Base-by-base conservation (phyloP, 2,797 vertebrate species). In the Eptatretus atami region DNA sequence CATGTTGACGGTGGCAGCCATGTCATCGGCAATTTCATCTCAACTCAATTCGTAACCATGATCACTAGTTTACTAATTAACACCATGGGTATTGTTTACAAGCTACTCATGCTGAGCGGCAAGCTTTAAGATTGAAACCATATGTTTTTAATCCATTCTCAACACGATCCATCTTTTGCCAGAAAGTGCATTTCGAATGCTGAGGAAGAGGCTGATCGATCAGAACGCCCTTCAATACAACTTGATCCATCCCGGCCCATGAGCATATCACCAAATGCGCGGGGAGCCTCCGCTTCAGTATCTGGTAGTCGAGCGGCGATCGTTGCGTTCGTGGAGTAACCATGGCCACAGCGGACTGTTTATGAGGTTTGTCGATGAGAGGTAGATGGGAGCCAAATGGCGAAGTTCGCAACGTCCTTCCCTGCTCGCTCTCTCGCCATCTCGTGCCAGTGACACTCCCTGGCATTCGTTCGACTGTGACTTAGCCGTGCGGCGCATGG, bases 391-490 rank as follows among this genome's bases (percentile, higher is more conserved):
- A 67, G 64, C 1, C 70, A 64, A 15, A 73, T 68, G 6, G 15
- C 55, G 11, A 24, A 24, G n/a, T n/a, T 3, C 55, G 55, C 55
- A 12, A 15, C 8, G 55, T 60, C 9, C 55, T 60, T 60, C 55
- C 55, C 24, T 60, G 15, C 55, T 60, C 55, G 55, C n/a, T 24
- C 15, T 60, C 55, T 12, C 55, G 55, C 15, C 52, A 25, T 8
- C 6, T n/a, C 3, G 13, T 53, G 80, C 81, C 69, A 81, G 77
- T 0, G 81, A 82, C 71, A 81, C 78, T 0, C 78, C 84, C 65
- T 98, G 92, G 92, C 82, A 94, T 72, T 81, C 81, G 8, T 94
- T 98, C 6, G 85, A 98, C 68, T n/a, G 75, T 98, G 67, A 86
- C 0, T 74, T 78, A 63, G 79, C 84, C 52, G 75, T 82, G 64